Conservation (phyloP, 2,888 invertebrate genomes). For the Cheilosia impressa region DNA sequence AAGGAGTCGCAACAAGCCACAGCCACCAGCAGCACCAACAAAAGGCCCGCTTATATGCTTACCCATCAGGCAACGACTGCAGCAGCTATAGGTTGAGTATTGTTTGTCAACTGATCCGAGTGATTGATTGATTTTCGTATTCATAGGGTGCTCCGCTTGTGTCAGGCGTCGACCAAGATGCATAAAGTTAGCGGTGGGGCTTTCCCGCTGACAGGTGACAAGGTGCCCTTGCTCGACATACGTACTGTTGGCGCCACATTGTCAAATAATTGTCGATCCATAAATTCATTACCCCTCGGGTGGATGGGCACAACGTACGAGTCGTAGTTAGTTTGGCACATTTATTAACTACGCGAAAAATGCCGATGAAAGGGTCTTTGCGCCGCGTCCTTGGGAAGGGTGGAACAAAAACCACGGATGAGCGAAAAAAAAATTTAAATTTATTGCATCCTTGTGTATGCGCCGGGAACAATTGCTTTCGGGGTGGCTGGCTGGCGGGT, state of each 20-base stretch:
- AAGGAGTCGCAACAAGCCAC: constrained; percentile 33
- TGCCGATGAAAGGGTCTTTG: constrained; percentile 56
- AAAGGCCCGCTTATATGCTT: constrained; percentile 17
- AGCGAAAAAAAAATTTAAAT: constrained; percentile 52
- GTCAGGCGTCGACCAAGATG: constrained; percentile 30
- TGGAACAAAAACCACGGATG: constrained; percentile 53
- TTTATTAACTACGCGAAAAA: constrained; percentile 62
- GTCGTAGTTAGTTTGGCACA: constrained; percentile 58
- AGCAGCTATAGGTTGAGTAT: constrained; percentile 19
- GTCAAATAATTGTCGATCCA: constrained; percentile 74
- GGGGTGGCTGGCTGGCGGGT: constrained; percentile 18
- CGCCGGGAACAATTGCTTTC: constrained; percentile 45
- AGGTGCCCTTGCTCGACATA: constrained; percentile 32
- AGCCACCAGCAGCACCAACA: constrained; percentile 26
- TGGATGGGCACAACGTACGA: constrained; percentile 43
- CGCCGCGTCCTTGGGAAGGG: constrained; percentile 29
- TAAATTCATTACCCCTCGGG: constrained; percentile 69
- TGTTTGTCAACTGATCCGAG: constrained; percentile 73
- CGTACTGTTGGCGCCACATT: constrained; percentile 68
- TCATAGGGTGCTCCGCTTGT: constrained; percentile 55
- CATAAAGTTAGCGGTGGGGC: constrained; percentile 15
- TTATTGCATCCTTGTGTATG: constrained; percentile 68
- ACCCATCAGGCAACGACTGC: constrained; percentile 18
- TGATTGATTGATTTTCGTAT: constrained; percentile 74
- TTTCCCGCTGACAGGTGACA: constrained; percentile 65